A percentile compares a stretch with the other conserved stretches of the same genome.
phyloP scores from a whole-genome alignment of 2,888 invertebrate species.

The Electrophaes corylata region DNA sequence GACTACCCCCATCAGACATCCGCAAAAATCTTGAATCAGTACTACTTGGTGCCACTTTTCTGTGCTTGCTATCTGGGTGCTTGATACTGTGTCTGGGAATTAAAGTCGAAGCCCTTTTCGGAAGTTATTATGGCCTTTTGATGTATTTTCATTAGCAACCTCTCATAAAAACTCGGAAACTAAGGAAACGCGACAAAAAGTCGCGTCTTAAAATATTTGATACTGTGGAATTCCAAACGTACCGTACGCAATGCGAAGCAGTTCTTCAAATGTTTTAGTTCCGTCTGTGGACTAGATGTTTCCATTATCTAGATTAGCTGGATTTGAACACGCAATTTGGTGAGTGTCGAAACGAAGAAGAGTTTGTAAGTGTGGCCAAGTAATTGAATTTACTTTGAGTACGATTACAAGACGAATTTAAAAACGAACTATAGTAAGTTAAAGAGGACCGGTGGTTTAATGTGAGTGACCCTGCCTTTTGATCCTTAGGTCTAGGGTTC shows the following conservation, averaged over 20 bases:
- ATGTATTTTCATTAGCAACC: no score
- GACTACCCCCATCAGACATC: no score
- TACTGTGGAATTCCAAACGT: neutral
- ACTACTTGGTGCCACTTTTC: no score
- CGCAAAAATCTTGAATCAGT: no score
- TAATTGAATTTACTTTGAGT: neutral
- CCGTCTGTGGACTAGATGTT: slow-evolving; percentile 3
- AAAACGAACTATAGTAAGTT: neutral
- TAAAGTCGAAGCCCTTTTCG: no score
- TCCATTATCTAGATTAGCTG: slow-evolving; percentile 25
- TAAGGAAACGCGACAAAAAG: neutral
- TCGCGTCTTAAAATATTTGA: neutral
- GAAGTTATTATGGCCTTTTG: no score
- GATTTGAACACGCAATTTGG: slow-evolving; percentile 2
- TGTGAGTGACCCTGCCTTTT: no score
- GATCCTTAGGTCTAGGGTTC: no score
- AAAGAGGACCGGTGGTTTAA: no score
- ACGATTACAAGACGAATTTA: neutral
- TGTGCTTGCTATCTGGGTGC: no score
- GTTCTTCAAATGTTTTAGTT: slow-evolving; percentile 16
- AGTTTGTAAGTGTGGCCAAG: neutral
- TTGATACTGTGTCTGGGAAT: no score
- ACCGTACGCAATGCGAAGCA: slow-evolving; percentile 7
- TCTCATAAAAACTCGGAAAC: no score
- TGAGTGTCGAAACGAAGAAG: slow-evolving; percentile 1